Evolutionary conservation across 2,888 invertebrate species (phyloP).

Genomic region (Lucinisca nassula): DNA sequence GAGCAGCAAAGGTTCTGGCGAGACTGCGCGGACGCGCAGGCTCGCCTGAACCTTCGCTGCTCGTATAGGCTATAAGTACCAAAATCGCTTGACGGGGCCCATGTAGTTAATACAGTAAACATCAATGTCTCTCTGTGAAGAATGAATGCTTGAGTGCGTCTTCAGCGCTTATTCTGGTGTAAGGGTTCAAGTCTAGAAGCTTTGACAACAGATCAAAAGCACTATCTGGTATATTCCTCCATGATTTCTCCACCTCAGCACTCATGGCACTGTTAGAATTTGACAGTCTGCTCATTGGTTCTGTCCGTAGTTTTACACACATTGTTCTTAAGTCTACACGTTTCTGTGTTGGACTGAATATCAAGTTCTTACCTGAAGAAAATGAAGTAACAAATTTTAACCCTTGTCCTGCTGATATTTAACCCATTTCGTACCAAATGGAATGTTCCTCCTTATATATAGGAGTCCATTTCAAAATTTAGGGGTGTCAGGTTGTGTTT

Average conservation of each 20-base stretch:
- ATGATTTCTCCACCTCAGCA: constrained; percentile 62
- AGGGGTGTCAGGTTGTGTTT: too few species aligned
- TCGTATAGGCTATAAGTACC: too few species aligned
- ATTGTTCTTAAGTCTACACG: constrained; percentile 86
- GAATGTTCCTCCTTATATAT: too few species aligned
- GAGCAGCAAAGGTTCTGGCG: too few species aligned
- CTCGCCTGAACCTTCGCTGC: too few species aligned
- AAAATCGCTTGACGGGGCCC: too few species aligned
- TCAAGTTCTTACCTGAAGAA: constrained; percentile 83
- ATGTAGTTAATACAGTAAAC: too few species aligned
- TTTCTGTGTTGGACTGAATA: constrained; percentile 75
- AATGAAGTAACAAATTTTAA: constrained; percentile 31
- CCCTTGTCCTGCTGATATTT: too few species aligned
- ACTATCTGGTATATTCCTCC: constrained; percentile 89
- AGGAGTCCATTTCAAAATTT: too few species aligned
- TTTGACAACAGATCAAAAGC: constrained; percentile 93
- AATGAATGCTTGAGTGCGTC: constrained; percentile 94
- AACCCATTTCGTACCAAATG: too few species aligned
- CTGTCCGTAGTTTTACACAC: constrained; percentile 86
- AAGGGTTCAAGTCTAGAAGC: constrained; percentile 94
- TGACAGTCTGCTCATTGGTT: constrained; percentile 58
- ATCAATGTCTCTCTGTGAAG: too few species aligned
- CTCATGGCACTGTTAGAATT: constrained; percentile 47
- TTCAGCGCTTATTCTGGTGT: constrained; percentile 92
- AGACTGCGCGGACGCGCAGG: too few species aligned